Percentiles rank a stretch among this genome's conserved stretches.
Evolutionary conservation across 1,140 invertebrate genomes (phyloP).

Genomic region (Solenopsis fugax): DNA sequence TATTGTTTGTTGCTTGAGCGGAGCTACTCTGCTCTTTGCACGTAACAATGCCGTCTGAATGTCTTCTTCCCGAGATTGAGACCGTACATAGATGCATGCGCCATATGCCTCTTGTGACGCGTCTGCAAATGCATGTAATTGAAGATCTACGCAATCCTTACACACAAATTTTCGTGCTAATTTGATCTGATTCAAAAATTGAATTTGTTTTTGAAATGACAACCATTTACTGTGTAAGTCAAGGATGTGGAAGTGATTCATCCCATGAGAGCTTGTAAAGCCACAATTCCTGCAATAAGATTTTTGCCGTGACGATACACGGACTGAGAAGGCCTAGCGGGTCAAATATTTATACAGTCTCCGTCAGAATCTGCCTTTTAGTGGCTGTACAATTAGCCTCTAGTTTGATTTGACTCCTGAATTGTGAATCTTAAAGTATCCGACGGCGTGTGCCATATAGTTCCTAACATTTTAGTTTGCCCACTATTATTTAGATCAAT

Average conservation of each 20-base stretch:
- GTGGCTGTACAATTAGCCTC: too few relatives aligned
- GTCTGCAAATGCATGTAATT: neutral
- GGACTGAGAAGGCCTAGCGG: neutral
- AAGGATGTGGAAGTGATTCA: neutral
- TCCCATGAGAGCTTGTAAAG: neutral
- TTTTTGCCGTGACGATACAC: neutral
- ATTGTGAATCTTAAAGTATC: neutral
- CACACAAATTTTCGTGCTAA: neutral
- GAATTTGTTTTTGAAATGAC: neutral
- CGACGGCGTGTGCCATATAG: neutral
- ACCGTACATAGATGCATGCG: neutral
- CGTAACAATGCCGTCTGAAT: neutral
- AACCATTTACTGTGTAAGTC: neutral
- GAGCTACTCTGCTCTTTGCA: neutral
- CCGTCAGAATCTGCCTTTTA: neutral
- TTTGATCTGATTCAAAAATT: neutral
- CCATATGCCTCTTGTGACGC: neutral
- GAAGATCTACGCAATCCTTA: neutral
- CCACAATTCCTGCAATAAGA: neutral
- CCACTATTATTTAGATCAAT: neutral
- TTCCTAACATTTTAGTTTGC: neutral
- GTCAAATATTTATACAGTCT: neutral
- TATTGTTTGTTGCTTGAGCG: neutral
- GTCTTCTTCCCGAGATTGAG: neutral
- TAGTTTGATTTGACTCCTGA: neutral